These are phyloP conservation scores for Unio delphinus DNA, from an alignment of 2,888 invertebrate genomes.

Conservation along the genomic window DNA sequence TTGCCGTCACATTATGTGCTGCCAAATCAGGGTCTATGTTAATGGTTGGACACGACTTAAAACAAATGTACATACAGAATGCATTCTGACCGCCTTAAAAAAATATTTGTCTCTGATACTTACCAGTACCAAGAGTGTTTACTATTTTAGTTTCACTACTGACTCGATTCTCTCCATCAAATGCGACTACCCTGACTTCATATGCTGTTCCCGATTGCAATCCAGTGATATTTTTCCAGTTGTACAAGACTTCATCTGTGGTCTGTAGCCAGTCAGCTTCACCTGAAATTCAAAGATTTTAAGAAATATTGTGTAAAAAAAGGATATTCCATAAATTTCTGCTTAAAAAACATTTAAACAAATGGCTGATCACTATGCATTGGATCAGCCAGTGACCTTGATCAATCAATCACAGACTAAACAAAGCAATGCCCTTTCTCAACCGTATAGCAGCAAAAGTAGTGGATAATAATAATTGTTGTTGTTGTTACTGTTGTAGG, in stretches of 20 bases:
- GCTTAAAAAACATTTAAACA: neutral
- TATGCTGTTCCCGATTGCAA: conserved; percentile 88
- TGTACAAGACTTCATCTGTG: conserved; percentile 72
- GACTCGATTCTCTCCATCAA: conserved; percentile 79
- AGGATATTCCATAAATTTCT: neutral
- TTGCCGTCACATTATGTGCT: too few species aligned
- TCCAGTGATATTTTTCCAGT: conserved; percentile 78
- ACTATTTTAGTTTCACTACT: conserved; percentile 49
- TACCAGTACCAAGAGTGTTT: conserved; percentile 57
- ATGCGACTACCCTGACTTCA: conserved; percentile 92
- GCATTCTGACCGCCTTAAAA: neutral
- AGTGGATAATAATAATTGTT: too few species aligned
- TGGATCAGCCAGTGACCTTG: too few species aligned
- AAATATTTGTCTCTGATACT: conserved; percentile 9
- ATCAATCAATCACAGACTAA: too few species aligned
- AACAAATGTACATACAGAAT: neutral
- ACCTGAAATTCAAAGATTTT: conserved; percentile 73
- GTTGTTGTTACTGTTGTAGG: too few species aligned
- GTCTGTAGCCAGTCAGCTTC: conserved; percentile 81
- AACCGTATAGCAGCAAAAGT: too few species aligned
- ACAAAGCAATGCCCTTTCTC: too few species aligned
- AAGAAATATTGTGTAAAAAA: neutral
- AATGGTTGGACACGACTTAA: too few species aligned
- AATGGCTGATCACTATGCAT: neutral
- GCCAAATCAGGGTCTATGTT: too few species aligned